A percentile compares a stretch with the other conserved stretches of the same genome.
Conservation (phyloP, 2,113 vertebrate genomes). For the Vicugna pacos region DNA sequence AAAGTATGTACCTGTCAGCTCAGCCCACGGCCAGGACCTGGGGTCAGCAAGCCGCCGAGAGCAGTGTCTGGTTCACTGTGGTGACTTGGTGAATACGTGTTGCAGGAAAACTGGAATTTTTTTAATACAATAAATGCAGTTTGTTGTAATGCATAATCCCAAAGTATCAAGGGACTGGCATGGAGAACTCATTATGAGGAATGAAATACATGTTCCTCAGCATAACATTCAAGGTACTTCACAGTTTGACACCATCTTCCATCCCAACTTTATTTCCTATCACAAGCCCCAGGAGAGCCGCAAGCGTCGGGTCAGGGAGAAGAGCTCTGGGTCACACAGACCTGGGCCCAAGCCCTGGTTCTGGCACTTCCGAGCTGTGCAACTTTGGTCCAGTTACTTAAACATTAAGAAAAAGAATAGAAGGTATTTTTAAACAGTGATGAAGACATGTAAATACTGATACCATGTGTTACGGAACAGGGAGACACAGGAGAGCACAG, state of each 20-base stretch:
- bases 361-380: neutral
- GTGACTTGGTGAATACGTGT: neutral
- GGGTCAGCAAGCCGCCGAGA: neutral
- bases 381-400: neutral
- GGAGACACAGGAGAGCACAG: neutral
- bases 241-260: neutral
- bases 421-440: neutral
- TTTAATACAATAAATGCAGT: neutral
- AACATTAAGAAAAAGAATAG: neutral
- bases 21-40: neutral
- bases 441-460: neutral
- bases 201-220: neutral
- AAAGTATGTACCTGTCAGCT: neutral
- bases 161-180: too few relatives aligned
- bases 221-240: neutral
- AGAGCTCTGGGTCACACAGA: neutral
- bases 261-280: too few relatives aligned
- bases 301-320: accelerated
- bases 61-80: too few relatives aligned
- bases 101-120: neutral
- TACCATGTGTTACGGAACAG: neutral
- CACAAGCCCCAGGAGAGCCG: neutral
- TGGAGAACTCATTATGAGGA: neutral
- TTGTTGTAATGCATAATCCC: neutral
- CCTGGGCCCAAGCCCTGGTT: neutral